These are phyloP conservation scores for Halictus ligatus DNA, from an alignment of 2,888 invertebrate genomes.

Conservation along the genomic window DNA sequence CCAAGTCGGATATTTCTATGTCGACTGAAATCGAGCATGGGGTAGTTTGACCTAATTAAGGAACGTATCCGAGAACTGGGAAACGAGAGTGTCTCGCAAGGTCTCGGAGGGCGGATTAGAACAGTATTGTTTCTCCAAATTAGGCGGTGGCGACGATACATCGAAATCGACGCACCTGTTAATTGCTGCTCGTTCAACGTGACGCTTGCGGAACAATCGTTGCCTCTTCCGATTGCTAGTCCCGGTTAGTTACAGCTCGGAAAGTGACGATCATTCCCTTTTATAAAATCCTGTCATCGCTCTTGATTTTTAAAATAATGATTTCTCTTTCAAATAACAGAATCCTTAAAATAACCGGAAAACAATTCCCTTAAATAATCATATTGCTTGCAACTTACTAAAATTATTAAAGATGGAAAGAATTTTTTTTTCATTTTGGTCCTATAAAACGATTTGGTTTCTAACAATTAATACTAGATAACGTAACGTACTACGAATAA, in stretches of 20 bases:
- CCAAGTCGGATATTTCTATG: no score
- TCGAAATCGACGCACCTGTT: neutral
- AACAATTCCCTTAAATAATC: no score
- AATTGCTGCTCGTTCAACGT: neutral
- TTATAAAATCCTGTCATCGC: neutral
- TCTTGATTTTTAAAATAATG: no score
- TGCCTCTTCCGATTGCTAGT: neutral
- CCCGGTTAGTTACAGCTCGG: neutral
- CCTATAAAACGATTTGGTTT: no score
- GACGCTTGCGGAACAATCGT: neutral
- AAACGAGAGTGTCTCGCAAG: neutral
- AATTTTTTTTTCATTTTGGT: no score
- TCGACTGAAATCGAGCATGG: neutral
- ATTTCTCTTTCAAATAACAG: no score
- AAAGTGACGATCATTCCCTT: neutral
- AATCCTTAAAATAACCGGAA: no score
- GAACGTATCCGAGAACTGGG: neutral
- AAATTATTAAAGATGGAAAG: no score
- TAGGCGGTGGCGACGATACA: neutral
- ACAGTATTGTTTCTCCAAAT: neutral
- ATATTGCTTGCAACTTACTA: no score
- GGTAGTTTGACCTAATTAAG: neutral
- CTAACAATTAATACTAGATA: no score
- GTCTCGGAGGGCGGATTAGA: neutral
- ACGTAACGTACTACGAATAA: no score